Percentiles rank a stretch among this genome's conserved stretches.
phyloP scores from a whole-genome alignment of 2,113 vertebrate genomes.

The Sus scrofa region T2T-Sscrofa CM000813.6:46573001-46573500 shows the following conservation, averaged over 20 bases:
- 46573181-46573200: neutral
- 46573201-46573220: neutral
- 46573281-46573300: neutral
- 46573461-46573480: neutral
- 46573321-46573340: neutral
- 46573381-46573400: neutral
- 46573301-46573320: neutral
- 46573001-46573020: neutral
- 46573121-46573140: neutral
- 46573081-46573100: neutral
- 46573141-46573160: neutral
- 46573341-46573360: neutral
- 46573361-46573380: neutral
- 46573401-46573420: neutral
- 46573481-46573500: neutral
- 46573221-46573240: neutral
- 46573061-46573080: neutral
- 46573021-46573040: neutral
- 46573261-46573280: neutral
- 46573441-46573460: neutral
- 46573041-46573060: neutral
- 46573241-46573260: neutral
- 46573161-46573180: neutral
- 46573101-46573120: neutral
- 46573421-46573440: neutral